phyloP scores from a whole-genome alignment of 2,797 vertebrate species.

The Siniperca undulata region DNA sequence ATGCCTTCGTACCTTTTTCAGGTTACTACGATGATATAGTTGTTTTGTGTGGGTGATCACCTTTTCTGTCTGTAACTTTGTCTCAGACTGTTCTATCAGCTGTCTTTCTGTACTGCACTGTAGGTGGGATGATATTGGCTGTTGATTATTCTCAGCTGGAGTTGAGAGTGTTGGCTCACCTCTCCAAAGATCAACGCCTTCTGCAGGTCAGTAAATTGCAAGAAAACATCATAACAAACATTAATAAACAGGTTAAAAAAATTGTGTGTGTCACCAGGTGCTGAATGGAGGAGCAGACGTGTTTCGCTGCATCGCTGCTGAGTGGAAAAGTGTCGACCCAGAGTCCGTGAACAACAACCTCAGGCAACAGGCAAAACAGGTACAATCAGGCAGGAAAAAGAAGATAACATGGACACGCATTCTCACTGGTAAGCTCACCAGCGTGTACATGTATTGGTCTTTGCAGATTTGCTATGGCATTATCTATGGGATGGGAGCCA shows the following conservation, averaged over 20 bases:
- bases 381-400: conserved; percentile 48
- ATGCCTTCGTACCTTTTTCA: conserved; percentile 95
- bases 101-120: conserved; percentile 35
- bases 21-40: conserved; percentile 78
- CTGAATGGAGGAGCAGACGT: conserved; percentile 93
- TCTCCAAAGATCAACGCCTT: conserved; percentile 90
- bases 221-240: background rate
- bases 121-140: conserved; percentile 94
- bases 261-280: conserved; percentile 70
- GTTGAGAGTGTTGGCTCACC: conserved; percentile 94
- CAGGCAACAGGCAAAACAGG: conserved; percentile 98
- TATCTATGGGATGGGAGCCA: conserved; percentile 98
- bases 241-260: background rate
- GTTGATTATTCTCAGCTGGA: conserved; percentile 98
- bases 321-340: conserved; percentile 93
- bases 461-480: conserved; percentile 98
- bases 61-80: background rate
- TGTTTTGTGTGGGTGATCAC: background rate
- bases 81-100: background rate
- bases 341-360: conserved; percentile 88
- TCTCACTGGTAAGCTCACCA: background rate
- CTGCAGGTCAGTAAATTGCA: conserved; percentile 78
- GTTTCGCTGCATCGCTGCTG: conserved; percentile 95
- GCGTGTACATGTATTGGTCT: conserved; percentile 9
- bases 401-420: background rate